Evolutionary conservation across 2,888 invertebrate genomes (phyloP).

Genomic region (Alsophila aescularia): DNA sequence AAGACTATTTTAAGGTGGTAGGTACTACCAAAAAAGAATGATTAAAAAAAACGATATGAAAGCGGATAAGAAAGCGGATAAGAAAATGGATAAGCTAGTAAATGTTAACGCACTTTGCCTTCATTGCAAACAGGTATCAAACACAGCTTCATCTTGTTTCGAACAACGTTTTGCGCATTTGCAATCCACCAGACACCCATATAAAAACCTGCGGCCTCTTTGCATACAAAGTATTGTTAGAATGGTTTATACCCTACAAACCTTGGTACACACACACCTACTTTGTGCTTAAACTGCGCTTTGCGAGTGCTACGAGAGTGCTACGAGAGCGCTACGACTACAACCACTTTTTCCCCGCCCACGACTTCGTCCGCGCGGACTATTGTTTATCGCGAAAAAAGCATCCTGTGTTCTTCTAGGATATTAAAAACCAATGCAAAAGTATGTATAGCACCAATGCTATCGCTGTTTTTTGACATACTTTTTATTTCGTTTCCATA

Average conservation of each 20-base stretch:
- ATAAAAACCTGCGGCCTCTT: constrained; percentile 28
- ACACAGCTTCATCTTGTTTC: constrained; percentile 19
- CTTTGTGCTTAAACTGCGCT: constrained; percentile 23
- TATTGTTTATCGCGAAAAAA: too few species aligned
- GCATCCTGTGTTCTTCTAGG: too few species aligned
- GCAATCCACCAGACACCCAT: constrained; percentile 31
- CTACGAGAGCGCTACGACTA: constrained; percentile 18
- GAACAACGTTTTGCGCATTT: constrained; percentile 21
- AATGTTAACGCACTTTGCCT: neutral
- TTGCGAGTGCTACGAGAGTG: constrained; percentile 6
- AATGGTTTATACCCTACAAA: constrained; percentile 31
- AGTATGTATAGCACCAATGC: too few species aligned
- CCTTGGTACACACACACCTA: constrained; percentile 23
- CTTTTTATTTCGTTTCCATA: too few species aligned
- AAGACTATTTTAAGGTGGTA: too few species aligned
- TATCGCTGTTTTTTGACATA: too few species aligned
- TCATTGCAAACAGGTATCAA: neutral
- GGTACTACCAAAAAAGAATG: too few species aligned
- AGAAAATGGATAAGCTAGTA: too few species aligned
- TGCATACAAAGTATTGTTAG: constrained; percentile 34
- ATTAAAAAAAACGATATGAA: too few species aligned
- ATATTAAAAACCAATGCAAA: too few species aligned
- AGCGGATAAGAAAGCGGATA: too few species aligned
- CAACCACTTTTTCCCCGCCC: constrained; percentile 35
- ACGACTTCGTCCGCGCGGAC: too few species aligned